A percentile compares a stretch with the other conserved stretches of the same genome.
phyloP scores from a whole-genome alignment of 2,113 vertebrate genomes.

The Chaetorhynchus papuensis region DNA sequence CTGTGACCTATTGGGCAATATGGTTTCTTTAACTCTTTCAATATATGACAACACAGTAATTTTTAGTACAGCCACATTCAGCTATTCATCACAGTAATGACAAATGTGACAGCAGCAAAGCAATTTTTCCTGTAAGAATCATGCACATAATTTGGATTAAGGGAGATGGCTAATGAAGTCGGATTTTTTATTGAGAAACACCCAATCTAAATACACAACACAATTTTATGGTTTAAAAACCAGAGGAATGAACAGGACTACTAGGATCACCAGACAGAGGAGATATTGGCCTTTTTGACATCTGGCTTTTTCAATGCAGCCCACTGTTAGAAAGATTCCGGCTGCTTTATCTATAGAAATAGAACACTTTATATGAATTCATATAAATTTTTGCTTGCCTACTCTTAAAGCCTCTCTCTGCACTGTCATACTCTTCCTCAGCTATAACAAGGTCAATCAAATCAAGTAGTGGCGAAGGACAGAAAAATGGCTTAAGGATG shows the following conservation, averaged over 20 bases:
- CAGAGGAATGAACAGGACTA: neutral
- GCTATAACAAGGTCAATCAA: neutral
- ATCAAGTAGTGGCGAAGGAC: neutral
- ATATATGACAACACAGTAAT: neutral
- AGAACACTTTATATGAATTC: neutral
- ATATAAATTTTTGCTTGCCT: neutral
- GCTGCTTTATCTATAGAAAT: neutral
- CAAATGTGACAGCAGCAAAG: neutral
- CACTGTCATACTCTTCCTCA: neutral
- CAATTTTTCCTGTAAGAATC: neutral
- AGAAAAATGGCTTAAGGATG: neutral
- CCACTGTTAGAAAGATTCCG: neutral
- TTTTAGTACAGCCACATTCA: neutral
- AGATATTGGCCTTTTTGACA: neutral
- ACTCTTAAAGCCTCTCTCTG: neutral
- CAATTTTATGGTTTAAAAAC: neutral
- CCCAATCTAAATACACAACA: neutral
- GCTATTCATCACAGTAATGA: neutral
- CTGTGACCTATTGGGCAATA: neutral
- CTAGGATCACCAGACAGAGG: neutral
- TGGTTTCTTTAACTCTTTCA: neutral
- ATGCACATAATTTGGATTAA: rapidly evolving
- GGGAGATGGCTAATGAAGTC: rapidly evolving
- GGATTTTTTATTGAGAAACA: neutral
- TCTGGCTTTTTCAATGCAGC: neutral